Evolutionary conservation across 2,888 invertebrate genomes (phyloP), one percentile per base, ranked within the genome.

Genomic region (Isotomurus palustris): DNA sequence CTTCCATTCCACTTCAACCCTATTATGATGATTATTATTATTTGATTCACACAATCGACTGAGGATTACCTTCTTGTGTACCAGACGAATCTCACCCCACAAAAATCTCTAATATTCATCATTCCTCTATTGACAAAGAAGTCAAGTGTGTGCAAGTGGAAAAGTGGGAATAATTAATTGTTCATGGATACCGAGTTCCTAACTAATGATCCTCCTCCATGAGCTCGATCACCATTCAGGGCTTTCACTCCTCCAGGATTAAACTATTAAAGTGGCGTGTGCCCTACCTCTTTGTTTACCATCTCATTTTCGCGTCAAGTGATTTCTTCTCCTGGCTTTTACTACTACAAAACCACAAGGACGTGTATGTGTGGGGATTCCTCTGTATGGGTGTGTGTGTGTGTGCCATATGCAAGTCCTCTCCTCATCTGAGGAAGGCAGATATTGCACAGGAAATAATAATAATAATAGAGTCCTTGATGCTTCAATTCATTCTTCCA

Each of bases 191-290:
- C 38, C 19, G 19, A 38, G n/a, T n/a, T 38, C 38, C 8, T n/a
- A 19, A 38, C 38, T 38, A 38, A 38, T 38, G 38, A 38, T 14
- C 19, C 14, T 38, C 19, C 19, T 19, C 38, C n/a, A 32, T 17
- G 38, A 19, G 38, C 19, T 19, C 4, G 38, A 10, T 32, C 8
- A 14, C 14, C 5, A 17, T 38, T n/a, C 14, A 38, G 19, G 19
- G 19, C 14, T 38, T 14, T 4, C 14, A 38, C 5, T 32, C 32
- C 14, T 14, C 19, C 38, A 19, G 38, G 38, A 38, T 38, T 38
- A 38, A 38, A 38, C 19, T 38, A 38, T 14, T 38, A 40, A 40
- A 43, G 43, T 43, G 43, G 43, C 43, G 43, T 43, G 43, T 43
- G 43, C 22, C 38, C 38, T 14, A 4, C 6, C 24, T 19, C 43